Base-by-base conservation (phyloP, 2,888 invertebrate genomes). In the Drosophila phalerata region DNA sequence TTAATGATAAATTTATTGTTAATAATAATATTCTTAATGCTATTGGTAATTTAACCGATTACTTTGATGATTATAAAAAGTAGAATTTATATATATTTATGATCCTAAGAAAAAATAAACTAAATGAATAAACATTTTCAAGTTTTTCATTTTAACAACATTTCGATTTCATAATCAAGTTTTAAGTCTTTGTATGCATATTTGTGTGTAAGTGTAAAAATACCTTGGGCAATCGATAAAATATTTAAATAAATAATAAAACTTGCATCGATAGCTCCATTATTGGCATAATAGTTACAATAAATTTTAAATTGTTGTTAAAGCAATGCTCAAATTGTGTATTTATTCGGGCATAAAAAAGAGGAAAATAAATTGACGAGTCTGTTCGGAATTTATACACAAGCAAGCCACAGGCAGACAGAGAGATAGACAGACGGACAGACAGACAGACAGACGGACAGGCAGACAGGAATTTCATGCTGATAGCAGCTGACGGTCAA, bases 401-500 rank as follows among this genome's bases (percentile, higher is more conserved):
- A 51, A 56, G 40, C 58, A 67, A 32, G 61, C 60, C 42, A 37
- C 38, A 49, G 56, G 47, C 68, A 38, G 66, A 64, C 48, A 64
- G 22, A 22, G 2, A 3, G 22, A 22, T 4, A 19, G 19, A 19
- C 19, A 3, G 22, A 22, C 3, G 4, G 22, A 22, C 22, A 19
- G 19, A 19, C 19, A 3, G 22, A 22, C 22, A 22, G 22, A 22
- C 22, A 22, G 22, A 3, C 3, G 22, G 22, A 22, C 4, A 22
- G 22, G 4, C 62, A 67, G 67, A 45, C 30, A 30, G 38, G 30
- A 15, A 49, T 49, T 65, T 64, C 69, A 74, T 65, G 70, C 57
- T 70, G 77, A 81, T 77, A 78, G 68, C 77, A 73, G 74, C 84
- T 72, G 79, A 69, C 77, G 84, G 86, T 88, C 83, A 88, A 73